phyloP scores from a whole-genome alignment of 1,140 invertebrate genomes.

The Eubasilissa regina region DNA sequence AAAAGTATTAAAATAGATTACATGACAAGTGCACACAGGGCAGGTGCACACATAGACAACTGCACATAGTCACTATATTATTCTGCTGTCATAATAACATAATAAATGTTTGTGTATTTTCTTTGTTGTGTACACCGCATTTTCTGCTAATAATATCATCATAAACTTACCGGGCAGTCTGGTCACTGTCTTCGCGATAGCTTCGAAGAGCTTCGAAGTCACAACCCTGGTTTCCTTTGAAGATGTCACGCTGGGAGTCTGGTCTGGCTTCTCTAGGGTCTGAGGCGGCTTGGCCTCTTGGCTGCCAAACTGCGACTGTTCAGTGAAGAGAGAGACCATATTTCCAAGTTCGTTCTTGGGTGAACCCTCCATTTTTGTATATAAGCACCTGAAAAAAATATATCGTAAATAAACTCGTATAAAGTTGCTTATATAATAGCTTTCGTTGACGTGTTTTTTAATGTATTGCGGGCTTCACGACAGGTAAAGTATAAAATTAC shows the following conservation, averaged over 20 bases:
- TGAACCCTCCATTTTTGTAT: not conserved
- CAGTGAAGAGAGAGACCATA: not conserved
- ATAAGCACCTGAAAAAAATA: not conserved
- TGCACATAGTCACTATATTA: too few species aligned
- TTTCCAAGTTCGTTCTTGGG: not conserved
- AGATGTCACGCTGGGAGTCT: not conserved
- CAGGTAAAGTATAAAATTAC: too few species aligned
- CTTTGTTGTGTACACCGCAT: too few species aligned
- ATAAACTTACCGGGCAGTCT: conserved; percentile 46
- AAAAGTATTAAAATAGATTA: too few species aligned
- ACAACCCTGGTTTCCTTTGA: not conserved
- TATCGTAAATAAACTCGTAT: not conserved
- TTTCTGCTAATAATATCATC: too few species aligned
- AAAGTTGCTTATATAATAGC: too few species aligned
- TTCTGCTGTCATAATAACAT: too few species aligned
- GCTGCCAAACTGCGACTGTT: not conserved
- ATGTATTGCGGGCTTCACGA: too few species aligned
- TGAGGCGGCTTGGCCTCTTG: not conserved
- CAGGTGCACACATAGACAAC: too few species aligned
- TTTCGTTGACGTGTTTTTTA: too few species aligned
- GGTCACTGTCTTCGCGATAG: conserved; percentile 51
- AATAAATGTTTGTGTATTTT: too few species aligned
- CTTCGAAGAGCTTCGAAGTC: conserved; percentile 43
- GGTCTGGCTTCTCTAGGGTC: not conserved
- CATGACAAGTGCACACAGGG: too few species aligned